Conservation (phyloP, 2,888 invertebrate species). For the Leptinotarsa peninsularis region DNA sequence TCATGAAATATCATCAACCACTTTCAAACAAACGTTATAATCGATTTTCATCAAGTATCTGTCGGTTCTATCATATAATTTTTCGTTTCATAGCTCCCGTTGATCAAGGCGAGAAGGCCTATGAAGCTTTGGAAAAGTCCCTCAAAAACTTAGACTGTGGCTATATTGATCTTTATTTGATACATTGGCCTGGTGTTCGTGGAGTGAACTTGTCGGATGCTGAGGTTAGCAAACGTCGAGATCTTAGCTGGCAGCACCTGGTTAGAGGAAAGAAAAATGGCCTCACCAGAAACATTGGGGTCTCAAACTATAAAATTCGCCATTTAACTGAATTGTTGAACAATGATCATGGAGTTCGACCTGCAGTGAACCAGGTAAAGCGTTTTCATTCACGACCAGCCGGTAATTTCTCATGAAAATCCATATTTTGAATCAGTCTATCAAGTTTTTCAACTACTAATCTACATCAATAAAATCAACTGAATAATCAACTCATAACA, state of each 20-base stretch:
- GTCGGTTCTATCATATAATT: neutral
- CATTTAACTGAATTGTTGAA: constrained; percentile 76
- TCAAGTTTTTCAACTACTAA: no score
- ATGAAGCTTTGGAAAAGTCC: constrained; percentile 71
- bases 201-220: constrained; percentile 69
- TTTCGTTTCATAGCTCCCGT: constrained; percentile 67
- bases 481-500: no score
- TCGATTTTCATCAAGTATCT: no score
- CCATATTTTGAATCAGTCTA: no score
- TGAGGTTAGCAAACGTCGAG: constrained; percentile 71
- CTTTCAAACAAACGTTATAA: no score
- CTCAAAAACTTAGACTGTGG: constrained; percentile 73
- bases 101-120: constrained; percentile 70
- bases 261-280: constrained; percentile 75
- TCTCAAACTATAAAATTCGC: constrained; percentile 80
- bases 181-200: constrained; percentile 85
- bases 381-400: neutral
- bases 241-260: constrained; percentile 77
- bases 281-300: constrained; percentile 76
- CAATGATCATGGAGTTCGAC: constrained; percentile 70
- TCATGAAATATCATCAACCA: no score
- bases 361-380: constrained; percentile 82
- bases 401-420: no score
- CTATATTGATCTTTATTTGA: constrained; percentile 83
- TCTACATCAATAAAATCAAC: no score